Evolutionary conservation across 2,113 vertebrate species (phyloP).

Genomic region (Empidonax traillii): DNA sequence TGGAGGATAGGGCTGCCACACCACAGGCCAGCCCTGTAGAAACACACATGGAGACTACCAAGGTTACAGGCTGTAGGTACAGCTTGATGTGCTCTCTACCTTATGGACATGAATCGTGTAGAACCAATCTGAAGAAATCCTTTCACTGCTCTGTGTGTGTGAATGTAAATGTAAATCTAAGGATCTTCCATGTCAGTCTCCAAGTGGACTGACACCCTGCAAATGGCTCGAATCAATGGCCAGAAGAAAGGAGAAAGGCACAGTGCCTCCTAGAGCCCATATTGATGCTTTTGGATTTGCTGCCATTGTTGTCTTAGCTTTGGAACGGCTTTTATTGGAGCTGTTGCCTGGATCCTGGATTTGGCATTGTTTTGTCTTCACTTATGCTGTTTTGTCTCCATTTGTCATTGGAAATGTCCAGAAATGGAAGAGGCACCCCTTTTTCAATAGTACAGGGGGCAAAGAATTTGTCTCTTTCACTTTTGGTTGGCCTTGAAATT

Average conservation of each 20-base stretch:
- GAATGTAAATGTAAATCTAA: neutral
- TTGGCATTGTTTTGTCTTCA: neutral
- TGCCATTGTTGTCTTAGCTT: neutral
- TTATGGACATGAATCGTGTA: rapidly evolving
- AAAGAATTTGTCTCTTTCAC: neutral
- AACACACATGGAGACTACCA: neutral
- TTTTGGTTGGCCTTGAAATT: neutral
- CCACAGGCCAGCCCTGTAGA: neutral
- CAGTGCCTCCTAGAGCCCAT: neutral
- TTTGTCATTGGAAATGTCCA: neutral
- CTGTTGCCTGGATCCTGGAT: neutral
- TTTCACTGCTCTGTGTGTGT: neutral
- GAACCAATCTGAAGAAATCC: neutral
- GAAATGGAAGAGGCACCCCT: neutral
- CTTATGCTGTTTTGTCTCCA: neutral
- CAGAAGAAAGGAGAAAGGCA: neutral
- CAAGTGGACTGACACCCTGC: neutral
- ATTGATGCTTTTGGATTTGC: neutral
- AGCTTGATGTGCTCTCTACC: neutral
- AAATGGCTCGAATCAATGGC: neutral
- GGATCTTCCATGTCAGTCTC: neutral
- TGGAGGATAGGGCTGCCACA: neutral
- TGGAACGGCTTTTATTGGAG: neutral
- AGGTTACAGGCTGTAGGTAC: neutral
- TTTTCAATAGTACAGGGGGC: neutral